Evolutionary conservation across 2,113 vertebrate species (phyloP), one percentile per base, ranked within the genome.

Genomic region (Melierax canorus): DNA sequence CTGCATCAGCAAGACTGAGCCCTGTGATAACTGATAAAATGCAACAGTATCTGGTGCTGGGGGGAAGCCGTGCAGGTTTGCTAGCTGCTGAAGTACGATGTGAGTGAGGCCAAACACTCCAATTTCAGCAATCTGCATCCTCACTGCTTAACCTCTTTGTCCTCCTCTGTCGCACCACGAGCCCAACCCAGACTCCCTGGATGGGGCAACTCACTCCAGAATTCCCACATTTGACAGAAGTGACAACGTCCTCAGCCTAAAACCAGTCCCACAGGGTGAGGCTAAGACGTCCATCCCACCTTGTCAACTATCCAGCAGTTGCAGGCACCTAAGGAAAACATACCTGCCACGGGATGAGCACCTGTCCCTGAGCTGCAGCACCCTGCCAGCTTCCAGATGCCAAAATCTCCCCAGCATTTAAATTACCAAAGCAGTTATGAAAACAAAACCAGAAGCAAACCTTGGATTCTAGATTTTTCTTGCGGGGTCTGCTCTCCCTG

Each of bases 31-130:
- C 29, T 2, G 36, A 29, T 21, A 53, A 85, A 73, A 46, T 1
- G 8, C 59, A 22, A 6, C 0, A 1, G 86, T 34, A 22, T 23
- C 9, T 19, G 0, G 45, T 7, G 63, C 58, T 21, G 24, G 26
- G 45, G 51, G 43, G 8, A 10, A 56, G 36, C 14, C 0, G 0
- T 6, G 21, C 5, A 21, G 55, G 64, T 75, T n/a, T 22, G 7
- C 41, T 73, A 12, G 0, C 22, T 59, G 83, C 67, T 59, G 20
- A 5, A 26, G 9, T 0, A 23, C 4, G 53, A 19, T 5, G 24
- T 3, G 32, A 75, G 24, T 3, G 32, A 75, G 69, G 45, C 38
- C 56, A 59, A 67, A 55, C 14, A 2, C 15, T 32, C 38, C 50
- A 4, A 6, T 8, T 50, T 18, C 62, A 83, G 55, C 36, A 36